A percentile compares a stretch with the other conserved stretches of the same genome.
Conservation (phyloP, 1,140 invertebrate species). For the Trialeurodes vaporariorum region DNA sequence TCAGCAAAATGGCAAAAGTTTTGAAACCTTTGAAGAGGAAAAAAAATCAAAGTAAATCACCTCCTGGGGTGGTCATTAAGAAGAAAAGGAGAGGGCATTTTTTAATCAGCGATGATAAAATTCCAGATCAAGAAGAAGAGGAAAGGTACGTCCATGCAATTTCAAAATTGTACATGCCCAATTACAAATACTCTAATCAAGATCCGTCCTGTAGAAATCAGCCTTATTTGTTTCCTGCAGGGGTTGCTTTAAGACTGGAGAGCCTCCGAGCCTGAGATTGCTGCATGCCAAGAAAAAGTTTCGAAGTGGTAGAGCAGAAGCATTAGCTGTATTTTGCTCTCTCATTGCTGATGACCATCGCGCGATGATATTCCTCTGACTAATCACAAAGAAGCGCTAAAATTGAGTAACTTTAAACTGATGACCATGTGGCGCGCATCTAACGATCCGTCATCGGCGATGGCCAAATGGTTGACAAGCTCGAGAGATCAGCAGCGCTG, state of each 20-base stretch:
- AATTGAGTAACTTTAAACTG: too few relatives aligned
- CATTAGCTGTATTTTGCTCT: too few relatives aligned
- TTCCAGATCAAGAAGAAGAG: constrained; percentile 3
- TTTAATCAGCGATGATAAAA: not conserved
- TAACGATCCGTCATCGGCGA: too few relatives aligned
- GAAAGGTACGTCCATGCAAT: too few relatives aligned
- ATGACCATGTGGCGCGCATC: too few relatives aligned
- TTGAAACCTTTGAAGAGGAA: not conserved
- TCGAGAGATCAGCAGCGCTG: too few relatives aligned
- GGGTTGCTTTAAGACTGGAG: not conserved
- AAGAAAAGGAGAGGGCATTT: not conserved
- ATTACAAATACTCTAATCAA: constrained; percentile 10
- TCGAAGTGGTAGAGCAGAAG: too few relatives aligned
- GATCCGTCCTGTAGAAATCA: not conserved
- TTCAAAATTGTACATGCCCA: constrained; percentile 4
- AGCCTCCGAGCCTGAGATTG: not conserved
- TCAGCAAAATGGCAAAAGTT: not conserved
- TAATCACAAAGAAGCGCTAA: too few relatives aligned
- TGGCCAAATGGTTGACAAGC: too few relatives aligned
- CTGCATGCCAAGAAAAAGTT: not conserved
- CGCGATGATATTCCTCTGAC: too few relatives aligned
- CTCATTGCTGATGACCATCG: too few relatives aligned
- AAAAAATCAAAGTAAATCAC: not conserved
- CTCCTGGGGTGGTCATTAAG: not conserved
- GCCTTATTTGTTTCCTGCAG: not conserved